Percentiles rank a stretch among this genome's conserved stretches.
Evolutionary conservation across 2,797 vertebrate species (phyloP).

Genomic region (Lindbergichthys nudifrons): DNA sequence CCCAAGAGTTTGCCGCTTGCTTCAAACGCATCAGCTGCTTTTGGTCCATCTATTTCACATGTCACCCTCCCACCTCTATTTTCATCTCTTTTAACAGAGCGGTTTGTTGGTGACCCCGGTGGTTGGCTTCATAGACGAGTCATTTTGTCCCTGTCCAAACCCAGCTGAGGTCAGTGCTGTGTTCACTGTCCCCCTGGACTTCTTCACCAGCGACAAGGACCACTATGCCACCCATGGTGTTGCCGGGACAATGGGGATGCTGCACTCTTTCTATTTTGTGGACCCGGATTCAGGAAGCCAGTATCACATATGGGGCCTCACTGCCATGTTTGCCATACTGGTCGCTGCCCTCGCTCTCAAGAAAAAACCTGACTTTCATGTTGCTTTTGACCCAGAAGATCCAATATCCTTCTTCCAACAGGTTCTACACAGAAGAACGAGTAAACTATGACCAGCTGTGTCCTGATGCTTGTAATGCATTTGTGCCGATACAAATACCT

Average conservation of each 20-base stretch:
- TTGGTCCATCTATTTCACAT: constrained; percentile 1
- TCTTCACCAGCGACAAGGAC: constrained; percentile 84
- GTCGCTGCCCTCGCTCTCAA: constrained; percentile 84
- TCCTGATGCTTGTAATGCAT: not conserved
- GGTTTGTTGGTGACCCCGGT: constrained; percentile 89
- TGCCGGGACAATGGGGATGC: not conserved
- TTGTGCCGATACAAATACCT: not conserved
- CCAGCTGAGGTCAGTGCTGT: constrained; percentile 91
- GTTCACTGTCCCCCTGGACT: constrained; percentile 90
- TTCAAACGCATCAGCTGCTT: not conserved
- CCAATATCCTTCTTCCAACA: constrained; percentile 78
- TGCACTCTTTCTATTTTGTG: constrained; percentile 86
- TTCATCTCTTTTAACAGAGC: constrained; percentile 71
- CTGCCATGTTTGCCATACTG: constrained; percentile 85
- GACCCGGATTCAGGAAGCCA: constrained; percentile 74
- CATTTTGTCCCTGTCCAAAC: constrained; percentile 87
- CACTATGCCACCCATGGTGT: constrained; percentile 64
- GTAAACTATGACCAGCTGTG: constrained; percentile 84
- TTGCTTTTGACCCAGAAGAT: constrained; percentile 83
- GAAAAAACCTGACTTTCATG: constrained; percentile 86
- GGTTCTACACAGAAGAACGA: constrained; percentile 68
- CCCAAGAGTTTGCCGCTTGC: not conserved
- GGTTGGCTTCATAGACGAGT: constrained; percentile 90
- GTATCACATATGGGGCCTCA: constrained; percentile 91
- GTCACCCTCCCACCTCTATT: too few relatives aligned